Evolutionary conservation across 2,113 vertebrate genomes (phyloP), one percentile per base, ranked within the genome.

Genomic region (Brachirus orientalis): DNA sequence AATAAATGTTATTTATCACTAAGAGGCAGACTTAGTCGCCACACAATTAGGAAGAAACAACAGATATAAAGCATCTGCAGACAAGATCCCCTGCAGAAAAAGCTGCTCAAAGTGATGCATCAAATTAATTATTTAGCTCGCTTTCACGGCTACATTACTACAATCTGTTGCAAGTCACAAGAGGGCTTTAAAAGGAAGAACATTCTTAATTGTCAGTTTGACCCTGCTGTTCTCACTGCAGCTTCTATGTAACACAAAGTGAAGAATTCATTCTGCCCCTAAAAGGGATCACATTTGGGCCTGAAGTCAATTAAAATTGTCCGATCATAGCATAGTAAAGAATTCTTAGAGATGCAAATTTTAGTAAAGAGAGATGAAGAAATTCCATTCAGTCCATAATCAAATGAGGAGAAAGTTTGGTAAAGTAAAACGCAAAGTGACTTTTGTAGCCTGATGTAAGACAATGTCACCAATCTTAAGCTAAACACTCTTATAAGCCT

Each of bases 191-290:
- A 80, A 82, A 54, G 53, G 54, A 63, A 54, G 63, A 66, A 63
- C 70, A 45, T 59, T 80, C 82, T 84, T 86, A 82, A 88, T 88
- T 75, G 75, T 69, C 75, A 60, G 59, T 70, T 70, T 86, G 76
- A 83, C 74, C 82, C 69, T 44, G 64, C 57, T 63, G 66, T 69
- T 69, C 51, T 19, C 58, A 13, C 58, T 79, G 68, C 43, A 20
- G 1, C 12, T 17, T 62, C 53, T 60, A 40, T 53, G 57, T 50
- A 47, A 68, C 55, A 62, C 19, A 28, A 72, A 58, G 20, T 74
- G 77, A 74, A 74, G 70, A 61, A 72, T 77, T 71, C 17, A 38
- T 61, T 22, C 51, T 59, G 57, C 50, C 54, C 18, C 6, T 41
- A 12, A 37, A 72, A 73, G 19, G 16, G 60, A 52, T 68, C 56